Percentiles rank a stretch among this genome's conserved stretches.
phyloP scores from a whole-genome alignment of 2,113 vertebrate species.

The Cyanoliseus patagonus region DNA sequence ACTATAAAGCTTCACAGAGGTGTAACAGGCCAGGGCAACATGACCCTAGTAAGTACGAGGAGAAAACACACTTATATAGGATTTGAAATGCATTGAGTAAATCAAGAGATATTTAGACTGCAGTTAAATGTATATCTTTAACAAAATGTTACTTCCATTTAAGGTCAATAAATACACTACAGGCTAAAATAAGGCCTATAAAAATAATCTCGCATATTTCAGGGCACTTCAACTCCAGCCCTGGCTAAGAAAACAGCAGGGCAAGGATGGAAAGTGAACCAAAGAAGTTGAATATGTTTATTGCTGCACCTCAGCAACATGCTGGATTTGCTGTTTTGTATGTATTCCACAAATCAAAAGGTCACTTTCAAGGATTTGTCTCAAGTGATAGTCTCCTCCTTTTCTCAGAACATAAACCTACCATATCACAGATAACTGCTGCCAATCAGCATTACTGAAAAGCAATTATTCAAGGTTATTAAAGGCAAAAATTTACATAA shows the following conservation, averaged over 20 bases:
- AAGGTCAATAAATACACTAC: not conserved
- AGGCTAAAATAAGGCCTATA: not conserved
- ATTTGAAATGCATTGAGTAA: not conserved
- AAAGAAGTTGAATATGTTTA: not conserved
- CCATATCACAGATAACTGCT: not conserved
- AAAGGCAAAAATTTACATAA: slow-evolving; percentile 12
- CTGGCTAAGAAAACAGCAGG: not conserved
- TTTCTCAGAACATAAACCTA: not conserved
- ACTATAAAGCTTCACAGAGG: not conserved
- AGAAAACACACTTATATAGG: not conserved
- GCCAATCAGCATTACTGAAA: not conserved
- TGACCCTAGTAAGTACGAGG: not conserved
- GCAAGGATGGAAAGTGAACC: not conserved
- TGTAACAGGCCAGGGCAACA: not conserved
- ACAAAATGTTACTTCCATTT: not conserved
- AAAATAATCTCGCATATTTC: not conserved
- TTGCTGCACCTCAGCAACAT: not conserved
- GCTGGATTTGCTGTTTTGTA: not conserved
- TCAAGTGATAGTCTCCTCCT: not conserved
- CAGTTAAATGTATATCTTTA: not conserved
- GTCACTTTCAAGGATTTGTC: not conserved
- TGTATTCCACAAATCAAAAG: not conserved
- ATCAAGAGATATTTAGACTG: not conserved
- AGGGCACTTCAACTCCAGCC: not conserved
- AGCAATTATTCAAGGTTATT: not conserved